phyloP scores from a whole-genome alignment of 2,113 vertebrate species.

The Spermophilus dauricus region DNA sequence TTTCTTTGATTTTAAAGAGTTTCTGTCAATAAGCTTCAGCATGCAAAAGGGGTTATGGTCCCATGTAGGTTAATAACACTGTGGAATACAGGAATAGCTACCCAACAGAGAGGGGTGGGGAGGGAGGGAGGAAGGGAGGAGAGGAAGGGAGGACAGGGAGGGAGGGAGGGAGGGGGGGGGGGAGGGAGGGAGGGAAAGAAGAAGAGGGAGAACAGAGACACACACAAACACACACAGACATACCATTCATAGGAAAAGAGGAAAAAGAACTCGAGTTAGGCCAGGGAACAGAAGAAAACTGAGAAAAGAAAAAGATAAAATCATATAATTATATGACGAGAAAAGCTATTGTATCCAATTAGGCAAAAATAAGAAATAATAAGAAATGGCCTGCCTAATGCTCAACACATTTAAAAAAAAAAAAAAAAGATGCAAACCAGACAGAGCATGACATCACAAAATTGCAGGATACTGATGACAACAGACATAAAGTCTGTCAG shows the following conservation, averaged over 20 bases:
- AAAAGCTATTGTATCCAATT: not conserved
- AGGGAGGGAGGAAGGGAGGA: not conserved
- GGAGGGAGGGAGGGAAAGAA: not conserved
- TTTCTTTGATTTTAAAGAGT: constrained; percentile 53
- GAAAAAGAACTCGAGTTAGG: not conserved
- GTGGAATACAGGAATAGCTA: not conserved
- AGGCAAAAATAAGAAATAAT: not conserved
- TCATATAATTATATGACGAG: not conserved
- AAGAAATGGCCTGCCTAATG: not conserved
- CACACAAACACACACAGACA: too few species aligned
- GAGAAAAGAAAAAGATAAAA: constrained; percentile 9
- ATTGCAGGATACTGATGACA: not conserved
- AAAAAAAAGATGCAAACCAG: not conserved
- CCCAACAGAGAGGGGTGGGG: not conserved
- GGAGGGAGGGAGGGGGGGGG: too few species aligned
- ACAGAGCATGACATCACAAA: not conserved
- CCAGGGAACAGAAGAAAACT: constrained; percentile 1
- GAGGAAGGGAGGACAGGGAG: too few species aligned
- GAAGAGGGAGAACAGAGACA: too few species aligned
- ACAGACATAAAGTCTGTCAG: not conserved
- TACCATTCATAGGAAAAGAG: not conserved
- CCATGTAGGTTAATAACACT: not conserved
- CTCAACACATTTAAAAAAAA: not conserved
- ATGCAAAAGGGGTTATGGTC: not conserved
- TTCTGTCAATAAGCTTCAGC: not conserved